Base-by-base conservation (phyloP, 92 coral and sea anemone genomes). In the Actinostola sp. region DNA sequence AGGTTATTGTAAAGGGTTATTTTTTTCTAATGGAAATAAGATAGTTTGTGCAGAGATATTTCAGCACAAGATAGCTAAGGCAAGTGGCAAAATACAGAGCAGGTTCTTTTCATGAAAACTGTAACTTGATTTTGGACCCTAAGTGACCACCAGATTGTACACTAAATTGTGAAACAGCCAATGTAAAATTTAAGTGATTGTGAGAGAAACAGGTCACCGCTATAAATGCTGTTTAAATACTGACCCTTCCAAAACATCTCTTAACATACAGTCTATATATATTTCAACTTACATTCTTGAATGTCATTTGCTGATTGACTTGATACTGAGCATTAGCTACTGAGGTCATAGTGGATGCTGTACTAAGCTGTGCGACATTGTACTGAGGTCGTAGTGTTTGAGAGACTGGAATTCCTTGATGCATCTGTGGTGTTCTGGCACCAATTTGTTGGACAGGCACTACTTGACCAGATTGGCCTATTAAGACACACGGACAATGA, bases 261-360 rank as follows among this genome's bases (percentile, higher is more conserved):
- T 36, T 36, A 36, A 4, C 42, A 4, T 36, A 23, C 9, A 32
- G 11, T 21, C 3, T 1, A 12, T 1, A 58, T 11, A 2, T 27
- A 28, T 27, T 13, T 7, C 10, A 2, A 25, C 75, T 70, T 55
- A 70, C 67, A 33, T 59, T 73, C 55, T 67, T 61, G 26, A 61
- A 61, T 17, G 56, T 36, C 80, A 74, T 74, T 33, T 74, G 80
- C 8, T 23, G 61, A 20, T 74, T 63, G 27, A 23, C 62, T 64
- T 74, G 55, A 27, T 73, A 73, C 27, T 61, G 56, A 25, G 69
- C 44, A 19, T 43, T 62, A 29, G 72, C 23, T 2, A 63, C 61
- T 8, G 61, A 25, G 3, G 71, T 61, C 54, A 60, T 63, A 2
- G 80, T 35, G 10, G 64, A 25, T 2, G 39, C 19, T 8, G 66